Evolutionary conservation across 2,888 invertebrate species (phyloP), one percentile per base, ranked within the genome.

Genomic region (Dilophus febrilis): DNA sequence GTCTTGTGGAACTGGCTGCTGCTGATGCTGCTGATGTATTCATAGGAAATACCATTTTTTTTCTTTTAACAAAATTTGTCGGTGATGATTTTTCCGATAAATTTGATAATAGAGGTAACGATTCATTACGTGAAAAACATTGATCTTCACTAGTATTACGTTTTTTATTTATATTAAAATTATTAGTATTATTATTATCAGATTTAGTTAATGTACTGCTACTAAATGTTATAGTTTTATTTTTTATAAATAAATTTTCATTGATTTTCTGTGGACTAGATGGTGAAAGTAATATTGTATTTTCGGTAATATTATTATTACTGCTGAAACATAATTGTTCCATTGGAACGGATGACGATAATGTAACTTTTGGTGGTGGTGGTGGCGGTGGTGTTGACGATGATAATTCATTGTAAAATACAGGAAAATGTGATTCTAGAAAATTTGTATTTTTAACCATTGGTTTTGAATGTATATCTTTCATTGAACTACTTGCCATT

Each of bases 1-100:
- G 64, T 35, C 61, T 61, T 43, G 68, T 61, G 43, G 58, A 50
- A 10, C 47, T 43, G 22, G 37, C 45, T n/a, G n/a, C n/a, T n/a
- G n/a, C n/a, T 16, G 41, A 38, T 13, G 44, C 35, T n/a, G 45
- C 56, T 48, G 42, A 39, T 18, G 42, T 35, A 17, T 65, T 65
- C 42, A 69, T 64, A 40, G 74, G 74, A 58, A 74, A 75, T 35
- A 75, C 68, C 51, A 70, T 70, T 50, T 72, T 72, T 52, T 74
- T 72, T 45, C 74, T 64, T 45, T 71, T 66, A 2, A 73, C 70
- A 50, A 67, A 70, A 52, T 67, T 68, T 34, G 72, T 71, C 32
- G 71, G 64, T 10, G 65, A 64, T 42, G 51, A 57, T 41, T 43
- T 56, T 41, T 58, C 56, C 30, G 53, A 50, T 40, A 61, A 51